A percentile compares a stretch with the other conserved stretches of the same genome.
These are phyloP conservation scores for Brachionus manjavacas DNA, from an alignment of 1,140 invertebrate genomes.

Conservation along the genomic window DNA sequence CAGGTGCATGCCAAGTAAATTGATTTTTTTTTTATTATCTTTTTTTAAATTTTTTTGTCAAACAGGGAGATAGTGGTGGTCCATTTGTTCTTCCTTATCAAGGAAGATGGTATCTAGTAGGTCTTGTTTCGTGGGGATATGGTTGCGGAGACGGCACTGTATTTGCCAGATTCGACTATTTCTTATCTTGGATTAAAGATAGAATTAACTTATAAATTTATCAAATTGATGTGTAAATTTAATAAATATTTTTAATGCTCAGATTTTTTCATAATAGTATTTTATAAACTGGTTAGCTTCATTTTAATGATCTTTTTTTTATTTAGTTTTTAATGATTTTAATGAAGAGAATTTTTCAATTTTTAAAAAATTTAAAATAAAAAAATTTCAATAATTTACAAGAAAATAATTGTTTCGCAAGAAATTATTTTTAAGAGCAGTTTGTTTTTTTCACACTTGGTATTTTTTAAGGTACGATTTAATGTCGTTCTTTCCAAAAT, in stretches of 20 bases:
- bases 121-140: slow-evolving; percentile 33
- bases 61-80: slow-evolving; percentile 37
- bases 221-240: not conserved
- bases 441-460: no score
- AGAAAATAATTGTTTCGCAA: no score
- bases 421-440: no score
- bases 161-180: slow-evolving; percentile 23
- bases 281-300: no score
- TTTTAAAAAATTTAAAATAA: no score
- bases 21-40: not conserved
- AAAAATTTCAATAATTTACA: no score
- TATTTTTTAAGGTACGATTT: no score
- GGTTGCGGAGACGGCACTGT: slow-evolving; percentile 39
- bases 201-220: not conserved
- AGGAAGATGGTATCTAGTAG: slow-evolving; percentile 27
- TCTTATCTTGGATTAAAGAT: slow-evolving; percentile 7
- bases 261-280: no score
- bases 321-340: no score
- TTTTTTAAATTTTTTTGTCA: not conserved
- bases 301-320: no score
- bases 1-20: slow-evolving; percentile 23
- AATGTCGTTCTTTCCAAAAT: no score
- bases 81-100: slow-evolving; percentile 32
- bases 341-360: no score
- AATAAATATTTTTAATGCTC: not conserved